Evolutionary conservation across 2,888 invertebrate species (phyloP), one percentile per base, ranked within the genome.

Genomic region (Parochlus steinenii): DNA sequence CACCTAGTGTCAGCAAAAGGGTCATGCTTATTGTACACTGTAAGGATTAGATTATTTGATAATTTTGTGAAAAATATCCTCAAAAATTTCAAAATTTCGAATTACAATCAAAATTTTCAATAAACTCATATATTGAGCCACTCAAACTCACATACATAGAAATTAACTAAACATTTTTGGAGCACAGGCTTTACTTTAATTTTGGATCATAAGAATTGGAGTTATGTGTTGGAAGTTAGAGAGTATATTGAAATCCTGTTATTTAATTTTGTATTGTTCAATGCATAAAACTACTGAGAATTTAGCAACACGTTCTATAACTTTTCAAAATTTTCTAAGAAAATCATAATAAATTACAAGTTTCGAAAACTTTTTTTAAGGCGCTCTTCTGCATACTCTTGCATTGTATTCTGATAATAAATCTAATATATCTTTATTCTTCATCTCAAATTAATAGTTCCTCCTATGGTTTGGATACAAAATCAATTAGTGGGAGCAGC

Each of bases 21-120:
- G 76, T 80, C 48, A 75, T 74, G 69, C 70, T 81, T 47, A 73
- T 77, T 49, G 81, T 83, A 43, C 81, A 83, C 57, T 85, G 83
- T 83, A 65, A 76, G 82, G 71, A 33, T 33, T 24, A 11, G 19
- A 31, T 15, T 22, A 22, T 12, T 12, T 15, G 10, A 19, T 18
- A 14, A 17, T n/a, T 17, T 6, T 11, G 8, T 20, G 12, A 15
- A 10, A 8, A 22, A 8, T 22, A 10, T 22, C 7, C 8, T 22
- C 22, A 10, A 8, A 8, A 6, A 8, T 6, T 8, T 6, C 23
- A 23, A 4, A 23, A 10, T 23, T 23, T 10, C 10, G 5, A 23
- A 4, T n/a, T 5, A 23, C 3, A 10, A 23, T 10, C 23, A 23
- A 11, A 23, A 10, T 6, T 22, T 22, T n/a, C 23, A 23, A 11